Conservation (phyloP, 2,797 vertebrate genomes). For the Cygnus olor region DNA sequence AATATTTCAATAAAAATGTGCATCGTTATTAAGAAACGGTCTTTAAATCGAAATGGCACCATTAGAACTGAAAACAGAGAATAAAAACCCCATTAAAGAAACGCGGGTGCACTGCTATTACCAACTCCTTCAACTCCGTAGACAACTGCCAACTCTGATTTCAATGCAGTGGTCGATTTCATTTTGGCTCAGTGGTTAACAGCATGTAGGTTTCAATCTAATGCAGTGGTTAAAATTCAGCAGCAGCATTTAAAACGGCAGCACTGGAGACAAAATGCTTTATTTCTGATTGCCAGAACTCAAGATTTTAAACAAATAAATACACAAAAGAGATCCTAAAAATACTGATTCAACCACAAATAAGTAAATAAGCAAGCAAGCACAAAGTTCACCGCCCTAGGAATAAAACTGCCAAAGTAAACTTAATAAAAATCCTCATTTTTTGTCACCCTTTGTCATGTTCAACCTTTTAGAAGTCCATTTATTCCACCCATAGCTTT, state of each 20-base stretch:
- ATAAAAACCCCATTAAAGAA: constrained; percentile 79
- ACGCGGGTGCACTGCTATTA: constrained; percentile 74
- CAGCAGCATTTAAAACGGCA: constrained; percentile 75
- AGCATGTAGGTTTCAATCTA: constrained; percentile 82
- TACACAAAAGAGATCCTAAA: constrained; percentile 60
- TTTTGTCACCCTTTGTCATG: constrained; percentile 36
- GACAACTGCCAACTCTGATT: constrained; percentile 81
- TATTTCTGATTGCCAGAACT: constrained; percentile 70
- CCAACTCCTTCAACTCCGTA: constrained; percentile 76
- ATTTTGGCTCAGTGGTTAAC: constrained; percentile 84
- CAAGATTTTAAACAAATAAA: constrained; percentile 75
- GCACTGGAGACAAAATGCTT: constrained; percentile 69
- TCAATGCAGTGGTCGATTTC: constrained; percentile 82
- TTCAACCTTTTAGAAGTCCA: constrained; percentile 43
- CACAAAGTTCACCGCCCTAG: constrained; percentile 44
- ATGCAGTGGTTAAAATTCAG: constrained; percentile 83
- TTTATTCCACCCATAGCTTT: constrained; percentile 11
- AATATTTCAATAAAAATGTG: constrained; percentile 76
- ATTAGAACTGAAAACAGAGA: constrained; percentile 77
- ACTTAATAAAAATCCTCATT: constrained; percentile 44
- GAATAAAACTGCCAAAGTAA: constrained; percentile 56
- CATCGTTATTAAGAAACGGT: constrained; percentile 72
- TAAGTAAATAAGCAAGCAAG: constrained; percentile 61
- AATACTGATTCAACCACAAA: constrained; percentile 59
- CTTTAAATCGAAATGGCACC: constrained; percentile 75